Conservation (phyloP, 2,888 invertebrate genomes). For the Dasysyrphus tricinctus region DNA sequence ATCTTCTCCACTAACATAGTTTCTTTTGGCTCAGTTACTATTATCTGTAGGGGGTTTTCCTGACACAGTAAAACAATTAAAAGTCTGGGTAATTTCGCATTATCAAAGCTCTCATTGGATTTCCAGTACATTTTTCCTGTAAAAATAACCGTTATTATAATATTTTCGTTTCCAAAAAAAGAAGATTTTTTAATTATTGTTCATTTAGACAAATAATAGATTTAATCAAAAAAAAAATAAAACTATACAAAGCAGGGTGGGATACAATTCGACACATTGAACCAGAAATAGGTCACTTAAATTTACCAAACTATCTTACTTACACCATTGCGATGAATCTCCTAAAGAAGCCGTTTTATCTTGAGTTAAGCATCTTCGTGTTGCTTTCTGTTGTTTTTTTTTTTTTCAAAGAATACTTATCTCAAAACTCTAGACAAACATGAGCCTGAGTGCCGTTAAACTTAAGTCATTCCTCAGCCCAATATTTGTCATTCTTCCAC, state of each 20-base stretch:
- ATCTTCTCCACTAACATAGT: no score
- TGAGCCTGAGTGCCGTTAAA: slow-evolving; percentile 40
- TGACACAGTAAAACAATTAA: no score
- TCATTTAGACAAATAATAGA: not conserved
- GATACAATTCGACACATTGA: slow-evolving; percentile 10
- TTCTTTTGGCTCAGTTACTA: no score
- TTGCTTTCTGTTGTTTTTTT: not conserved
- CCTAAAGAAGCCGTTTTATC: slow-evolving; percentile 7
- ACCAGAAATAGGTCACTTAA: slow-evolving; percentile 11
- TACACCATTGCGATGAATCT: not conserved
- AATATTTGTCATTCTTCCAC: slow-evolving; percentile 24
- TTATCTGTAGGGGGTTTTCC: no score
- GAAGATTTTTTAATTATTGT: not conserved
- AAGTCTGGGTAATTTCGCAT: no score
- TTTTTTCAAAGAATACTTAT: slow-evolving; percentile 3
- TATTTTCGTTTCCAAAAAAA: not conserved
- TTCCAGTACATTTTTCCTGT: no score
- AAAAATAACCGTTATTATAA: no score
- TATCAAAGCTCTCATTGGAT: no score
- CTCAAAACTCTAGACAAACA: slow-evolving; percentile 35
- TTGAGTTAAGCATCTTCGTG: slow-evolving; percentile 8
- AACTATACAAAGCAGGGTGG: not conserved
- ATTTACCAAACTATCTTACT: slow-evolving; percentile 1
- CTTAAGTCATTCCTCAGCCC: slow-evolving; percentile 15
- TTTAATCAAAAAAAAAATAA: not conserved